Conservation (phyloP, 2,797 vertebrate genomes). For the Catamblyrhynchus diadema region DNA sequence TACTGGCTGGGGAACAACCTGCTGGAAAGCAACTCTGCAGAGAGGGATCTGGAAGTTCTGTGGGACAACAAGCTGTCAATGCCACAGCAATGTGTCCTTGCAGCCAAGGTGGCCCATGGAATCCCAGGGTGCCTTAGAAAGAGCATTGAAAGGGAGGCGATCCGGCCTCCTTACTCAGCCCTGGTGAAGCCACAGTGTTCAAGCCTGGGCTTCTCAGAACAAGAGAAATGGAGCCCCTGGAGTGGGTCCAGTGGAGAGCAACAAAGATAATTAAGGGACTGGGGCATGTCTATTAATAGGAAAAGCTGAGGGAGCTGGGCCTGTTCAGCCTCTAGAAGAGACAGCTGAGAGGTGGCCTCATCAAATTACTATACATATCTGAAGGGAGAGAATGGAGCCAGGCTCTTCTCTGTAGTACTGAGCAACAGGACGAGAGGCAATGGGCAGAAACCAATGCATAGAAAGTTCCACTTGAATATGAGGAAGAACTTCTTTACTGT, state of each 20-base stretch:
- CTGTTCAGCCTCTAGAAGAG: not conserved
- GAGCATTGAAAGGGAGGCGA: not conserved
- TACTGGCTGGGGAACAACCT: not conserved
- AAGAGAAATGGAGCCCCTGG: not conserved
- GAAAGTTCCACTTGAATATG: not conserved
- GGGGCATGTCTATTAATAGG: not conserved
- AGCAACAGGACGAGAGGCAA: not conserved
- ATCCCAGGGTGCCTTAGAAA: rapidly evolving
- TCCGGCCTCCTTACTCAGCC: not conserved
- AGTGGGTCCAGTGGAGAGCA: not conserved
- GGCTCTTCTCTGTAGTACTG: not conserved
- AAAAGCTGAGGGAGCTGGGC: not conserved
- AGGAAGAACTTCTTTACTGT: not conserved
- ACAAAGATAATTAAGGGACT: not conserved
- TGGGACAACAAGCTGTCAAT: too few relatives aligned
- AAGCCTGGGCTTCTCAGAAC: not conserved
- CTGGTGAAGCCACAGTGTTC: not conserved
- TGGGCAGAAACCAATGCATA: not conserved
- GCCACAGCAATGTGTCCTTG: not conserved
- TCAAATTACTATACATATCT: not conserved
- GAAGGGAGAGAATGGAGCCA: not conserved
- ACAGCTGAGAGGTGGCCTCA: not conserved
- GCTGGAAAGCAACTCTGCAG: not conserved
- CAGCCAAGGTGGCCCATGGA: not conserved
- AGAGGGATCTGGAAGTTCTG: not conserved